Percentiles rank a stretch among this genome's conserved stretches.
Conservation (phyloP, 1,140 invertebrate genomes). For the Macrobrachium rosenbergii region DNA sequence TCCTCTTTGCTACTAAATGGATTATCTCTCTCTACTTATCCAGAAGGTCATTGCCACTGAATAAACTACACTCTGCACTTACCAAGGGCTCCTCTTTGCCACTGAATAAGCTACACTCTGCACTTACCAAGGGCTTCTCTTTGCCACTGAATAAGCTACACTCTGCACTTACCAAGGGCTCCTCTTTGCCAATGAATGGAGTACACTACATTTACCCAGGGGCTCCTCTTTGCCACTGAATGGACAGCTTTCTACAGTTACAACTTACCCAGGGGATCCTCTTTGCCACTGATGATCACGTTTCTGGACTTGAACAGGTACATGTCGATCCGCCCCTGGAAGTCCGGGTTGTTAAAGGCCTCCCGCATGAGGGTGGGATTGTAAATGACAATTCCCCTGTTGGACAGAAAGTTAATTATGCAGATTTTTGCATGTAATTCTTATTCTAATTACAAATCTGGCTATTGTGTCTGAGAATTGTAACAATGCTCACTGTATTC, state of each 20-base stretch:
- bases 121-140: too few species aligned
- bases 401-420: neutral
- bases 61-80: neutral
- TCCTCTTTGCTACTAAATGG: too few species aligned
- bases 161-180: too few species aligned
- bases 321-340: slow-evolving; percentile 6
- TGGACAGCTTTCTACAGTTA: neutral
- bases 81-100: neutral
- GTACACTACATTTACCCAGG: neutral
- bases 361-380: slow-evolving; percentile 31
- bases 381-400: slow-evolving; percentile 21
- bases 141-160: too few species aligned
- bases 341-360: neutral
- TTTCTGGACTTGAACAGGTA: slow-evolving; percentile 12
- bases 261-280: neutral
- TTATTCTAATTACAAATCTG: neutral
- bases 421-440: neutral
- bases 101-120: neutral
- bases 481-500: too few species aligned
- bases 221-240: neutral
- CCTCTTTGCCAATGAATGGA: neutral
- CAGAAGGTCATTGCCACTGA: too few species aligned
- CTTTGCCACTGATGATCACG: slow-evolving; percentile 23
- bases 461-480: too few species aligned
- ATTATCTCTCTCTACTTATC: too few species aligned